Base-by-base conservation (phyloP, 2,888 invertebrate genomes). In the Dryobotodes eremita region DNA sequence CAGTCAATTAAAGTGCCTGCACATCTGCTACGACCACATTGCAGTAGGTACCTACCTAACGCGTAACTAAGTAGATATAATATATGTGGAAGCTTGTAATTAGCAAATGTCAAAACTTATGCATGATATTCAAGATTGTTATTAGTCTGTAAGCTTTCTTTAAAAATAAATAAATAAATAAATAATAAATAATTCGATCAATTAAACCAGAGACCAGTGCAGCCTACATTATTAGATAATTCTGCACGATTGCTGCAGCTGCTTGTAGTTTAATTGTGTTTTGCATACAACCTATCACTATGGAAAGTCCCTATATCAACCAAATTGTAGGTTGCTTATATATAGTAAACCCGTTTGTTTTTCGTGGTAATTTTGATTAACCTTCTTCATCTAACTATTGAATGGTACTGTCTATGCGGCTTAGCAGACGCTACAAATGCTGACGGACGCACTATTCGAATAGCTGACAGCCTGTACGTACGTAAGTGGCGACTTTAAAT, bases 401-500 rank as follows among this genome's bases (percentile, higher is more conserved):
- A 2, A 0, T 55, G 17, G 53, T 11, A 57, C 48, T 31, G 65
- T 72, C 66, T 83, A 85, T 75, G 61, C 80, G 69, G 85, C 83
- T 85, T 85, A 85, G 61, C 61, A 71, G 57, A 65, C 85, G 79
- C 85, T 79, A 84, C 77, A 75, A 78, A 79, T 77, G 77, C 85
- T 86, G 77, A 71, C 80, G 81, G 68, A 83, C 76, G 66, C 85
- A 85, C 86, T 85, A 83, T 79, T 88, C 70, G 75, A 71, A 83
- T 79, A 83, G 61, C 65, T 77, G 75, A 77, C 82, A 75, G 77
- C 20, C 71, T 82, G 74, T 62, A 72, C 42, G 62, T 53, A 65
- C 64, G 74, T 86, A 79, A 84, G 79, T 80, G 76, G 69, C 82
- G 80, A 76, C 75, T 79, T 88, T 85, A 87, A 88, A 86, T 83